These are phyloP conservation scores for Cybosia mesomella DNA, from an alignment of 2,888 invertebrate genomes.

Conservation along the genomic window DNA sequence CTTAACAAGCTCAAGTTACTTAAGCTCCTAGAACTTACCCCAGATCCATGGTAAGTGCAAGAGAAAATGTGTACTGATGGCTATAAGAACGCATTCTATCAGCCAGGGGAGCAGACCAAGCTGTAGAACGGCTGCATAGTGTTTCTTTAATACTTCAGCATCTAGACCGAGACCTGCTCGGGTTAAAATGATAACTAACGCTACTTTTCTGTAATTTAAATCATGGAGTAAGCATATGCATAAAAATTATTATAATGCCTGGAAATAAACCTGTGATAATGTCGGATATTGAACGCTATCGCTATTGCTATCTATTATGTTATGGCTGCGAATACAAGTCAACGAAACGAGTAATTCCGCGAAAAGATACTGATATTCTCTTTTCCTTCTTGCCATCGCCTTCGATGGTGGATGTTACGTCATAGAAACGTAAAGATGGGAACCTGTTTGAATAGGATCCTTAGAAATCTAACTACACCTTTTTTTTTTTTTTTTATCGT, in stretches of 20 bases:
- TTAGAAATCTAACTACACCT: too few species aligned
- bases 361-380: background rate
- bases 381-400: background rate
- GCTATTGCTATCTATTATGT: too few species aligned
- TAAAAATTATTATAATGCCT: background rate
- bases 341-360: background rate
- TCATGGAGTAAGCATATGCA: background rate
- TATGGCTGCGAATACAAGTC: background rate
- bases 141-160: conserved; percentile 90
- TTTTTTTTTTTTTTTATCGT: too few species aligned
- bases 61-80: conserved; percentile 88
- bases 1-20: background rate
- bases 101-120: conserved; percentile 93
- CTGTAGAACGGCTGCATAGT: conserved; percentile 91
- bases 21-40: conserved; percentile 70
- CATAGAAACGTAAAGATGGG: too few species aligned
- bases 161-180: conserved; percentile 95
- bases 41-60: conserved; percentile 93
- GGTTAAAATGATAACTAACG: conserved; percentile 93
- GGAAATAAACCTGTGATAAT: background rate
- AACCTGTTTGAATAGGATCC: background rate
- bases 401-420: background rate
- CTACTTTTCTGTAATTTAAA: conserved; percentile 89
- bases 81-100: conserved; percentile 89
- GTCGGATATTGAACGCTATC: background rate